These are phyloP conservation scores for Probaryconus sp. DNA, from an alignment of 1,140 invertebrate genomes.

Conservation along the genomic window DNA sequence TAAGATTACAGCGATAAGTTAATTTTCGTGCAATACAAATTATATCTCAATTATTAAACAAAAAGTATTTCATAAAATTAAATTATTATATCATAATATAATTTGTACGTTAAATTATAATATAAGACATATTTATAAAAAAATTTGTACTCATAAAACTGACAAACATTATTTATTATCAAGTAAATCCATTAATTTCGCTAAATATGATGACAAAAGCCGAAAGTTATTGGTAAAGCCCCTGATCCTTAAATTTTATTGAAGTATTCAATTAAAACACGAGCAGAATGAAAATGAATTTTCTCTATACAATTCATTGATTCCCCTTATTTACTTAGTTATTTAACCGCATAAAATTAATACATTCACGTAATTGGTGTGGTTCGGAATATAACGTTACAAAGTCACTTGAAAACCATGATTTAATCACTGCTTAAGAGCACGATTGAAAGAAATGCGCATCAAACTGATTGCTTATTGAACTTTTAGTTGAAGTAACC, in stretches of 20 bases:
- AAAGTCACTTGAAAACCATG: constrained; percentile 22
- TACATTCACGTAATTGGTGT: constrained; percentile 15
- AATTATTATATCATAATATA: no score
- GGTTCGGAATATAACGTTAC: not conserved
- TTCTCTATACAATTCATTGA: no score
- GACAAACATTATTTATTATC: no score
- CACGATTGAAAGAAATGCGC: constrained; percentile 35
- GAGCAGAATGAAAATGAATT: constrained; percentile 18
- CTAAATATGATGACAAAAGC: constrained; percentile 12
- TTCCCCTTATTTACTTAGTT: constrained; percentile 7
- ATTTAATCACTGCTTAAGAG: constrained; percentile 37
- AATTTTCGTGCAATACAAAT: no score
- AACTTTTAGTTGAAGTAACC: constrained; percentile 35
- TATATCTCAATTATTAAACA: no score
- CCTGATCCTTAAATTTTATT: constrained; percentile 2
- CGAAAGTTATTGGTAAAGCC: not conserved
- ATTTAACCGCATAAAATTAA: constrained; percentile 11
- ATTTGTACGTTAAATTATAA: no score
- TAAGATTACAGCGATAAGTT: no score
- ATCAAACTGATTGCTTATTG: constrained; percentile 40
- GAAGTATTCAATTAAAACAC: constrained; percentile 28
- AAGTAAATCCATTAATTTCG: no score
- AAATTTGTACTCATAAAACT: no score
- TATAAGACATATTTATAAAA: no score
- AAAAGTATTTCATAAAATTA: no score